phyloP scores from a whole-genome alignment of 2,113 vertebrate genomes.

The Macquaria australasica region DNA sequence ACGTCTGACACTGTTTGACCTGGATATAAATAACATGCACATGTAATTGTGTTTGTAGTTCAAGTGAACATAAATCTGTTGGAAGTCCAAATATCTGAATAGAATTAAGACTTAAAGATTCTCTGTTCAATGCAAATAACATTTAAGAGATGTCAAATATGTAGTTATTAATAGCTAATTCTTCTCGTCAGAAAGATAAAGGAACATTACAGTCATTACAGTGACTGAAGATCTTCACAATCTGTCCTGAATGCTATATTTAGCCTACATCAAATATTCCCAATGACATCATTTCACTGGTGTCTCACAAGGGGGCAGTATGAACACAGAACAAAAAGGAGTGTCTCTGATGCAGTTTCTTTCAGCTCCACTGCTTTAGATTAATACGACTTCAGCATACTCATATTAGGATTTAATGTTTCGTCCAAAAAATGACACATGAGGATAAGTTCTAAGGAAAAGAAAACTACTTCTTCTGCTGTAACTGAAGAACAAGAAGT shows the following conservation, averaged over 20 bases:
- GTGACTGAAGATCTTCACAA: constrained; percentile 42
- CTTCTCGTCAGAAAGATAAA: neutral
- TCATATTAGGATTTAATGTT: neutral
- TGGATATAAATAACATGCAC: neutral
- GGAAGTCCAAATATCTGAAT: neutral
- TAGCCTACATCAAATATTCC: constrained; percentile 59
- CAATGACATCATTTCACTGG: constrained; percentile 57
- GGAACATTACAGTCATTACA: too few relatives aligned
- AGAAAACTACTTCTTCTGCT: neutral
- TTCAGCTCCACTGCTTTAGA: constrained; percentile 10
- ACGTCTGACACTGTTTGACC: neutral
- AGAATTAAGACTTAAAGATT: neutral
- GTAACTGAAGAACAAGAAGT: neutral
- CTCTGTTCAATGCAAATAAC: neutral
- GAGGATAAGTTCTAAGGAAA: neutral
- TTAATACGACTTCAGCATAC: neutral
- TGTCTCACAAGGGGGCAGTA: constrained; percentile 78
- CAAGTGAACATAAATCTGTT: neutral
- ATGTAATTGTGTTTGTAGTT: neutral
- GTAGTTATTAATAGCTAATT: neutral
- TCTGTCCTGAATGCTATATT: constrained; percentile 62
- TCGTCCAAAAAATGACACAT: neutral
- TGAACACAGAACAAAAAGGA: constrained; percentile 49
- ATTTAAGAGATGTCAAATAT: neutral
- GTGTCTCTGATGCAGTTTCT: constrained; percentile 27